A percentile compares a stretch with the other conserved stretches of the same genome.
Conservation (phyloP, 2,888 invertebrate genomes). For the Meghimatium bilineatum region DNA sequence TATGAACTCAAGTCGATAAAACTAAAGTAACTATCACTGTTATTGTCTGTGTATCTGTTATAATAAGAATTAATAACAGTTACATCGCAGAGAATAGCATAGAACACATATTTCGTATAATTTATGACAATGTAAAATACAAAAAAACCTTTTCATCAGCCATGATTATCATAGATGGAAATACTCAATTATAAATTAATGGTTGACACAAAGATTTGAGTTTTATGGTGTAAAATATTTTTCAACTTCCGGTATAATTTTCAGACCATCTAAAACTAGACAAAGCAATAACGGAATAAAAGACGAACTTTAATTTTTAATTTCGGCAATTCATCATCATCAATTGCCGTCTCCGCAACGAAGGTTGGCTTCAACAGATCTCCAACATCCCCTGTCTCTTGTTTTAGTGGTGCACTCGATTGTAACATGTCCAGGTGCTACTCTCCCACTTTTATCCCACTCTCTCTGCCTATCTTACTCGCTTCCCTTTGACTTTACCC, state of each 20-base stretch:
- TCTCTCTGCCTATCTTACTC: too few relatives aligned
- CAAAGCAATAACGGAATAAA: conserved; percentile 5
- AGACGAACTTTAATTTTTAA: neutral
- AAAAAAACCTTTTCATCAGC: conserved; percentile 56
- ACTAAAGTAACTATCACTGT: too few relatives aligned
- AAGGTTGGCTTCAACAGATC: too few relatives aligned
- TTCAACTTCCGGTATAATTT: conserved; percentile 1
- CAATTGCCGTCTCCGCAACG: too few relatives aligned
- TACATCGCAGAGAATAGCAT: neutral
- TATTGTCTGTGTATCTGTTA: neutral
- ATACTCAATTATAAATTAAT: neutral
- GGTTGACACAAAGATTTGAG: conserved; percentile 10
- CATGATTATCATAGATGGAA: conserved; percentile 47
- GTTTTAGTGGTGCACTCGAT: too few relatives aligned
- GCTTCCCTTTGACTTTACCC: too few relatives aligned
- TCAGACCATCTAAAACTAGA: neutral
- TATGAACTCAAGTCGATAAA: too few relatives aligned
- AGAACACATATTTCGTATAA: neutral
- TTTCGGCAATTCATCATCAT: neutral
- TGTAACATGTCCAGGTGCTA: too few relatives aligned
- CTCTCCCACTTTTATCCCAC: too few relatives aligned
- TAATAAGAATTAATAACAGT: neutral
- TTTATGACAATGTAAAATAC: neutral
- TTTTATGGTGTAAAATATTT: neutral
- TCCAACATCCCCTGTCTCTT: too few relatives aligned